Evolutionary conservation across 92 coral and sea anemone species (phyloP), one percentile per base, ranked within the genome.

Genomic region (Paramuricea clavata): DNA sequence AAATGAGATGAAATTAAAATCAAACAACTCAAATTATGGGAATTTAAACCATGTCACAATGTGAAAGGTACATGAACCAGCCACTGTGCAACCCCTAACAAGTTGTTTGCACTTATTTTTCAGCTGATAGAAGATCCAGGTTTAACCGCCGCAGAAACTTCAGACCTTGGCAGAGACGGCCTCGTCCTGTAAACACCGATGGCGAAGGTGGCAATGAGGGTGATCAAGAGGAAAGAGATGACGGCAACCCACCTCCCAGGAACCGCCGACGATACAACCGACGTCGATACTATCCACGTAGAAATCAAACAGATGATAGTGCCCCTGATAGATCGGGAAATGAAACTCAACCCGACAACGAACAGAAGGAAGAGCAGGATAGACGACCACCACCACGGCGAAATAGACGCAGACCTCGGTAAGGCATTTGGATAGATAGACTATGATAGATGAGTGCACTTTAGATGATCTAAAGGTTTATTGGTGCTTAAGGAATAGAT

Each of bases 61-160:
- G n/a, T n/a, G n/a, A n/a, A 15, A 15, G 13, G 54, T 6, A 10
- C 54, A 12, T 47, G 54, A 9, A 17, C 57, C 13, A 7, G 33
- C 0, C 19, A 9, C n/a, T 26, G 33, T 27, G n/a, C 28, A 8
- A 12, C 3, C 28, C n/a, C n/a, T n/a, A n/a, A n/a, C n/a, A n/a
- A n/a, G n/a, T n/a, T n/a, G n/a, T n/a, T n/a, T 22, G 31, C 47
- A 7, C 19, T 0, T 42, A 39, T 0, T 44, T 44, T 57, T 12
- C 86, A 94, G 98, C 97, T 85, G 98, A 94, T 83, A 97, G 98
- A 74, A 93, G 94, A 62, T 87, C 94, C n/a, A 92, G 93, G 31
- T 88, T 78, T 35, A 81, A 42, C 86, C 59, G 75, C 47, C 91
- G 91, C 78, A 56, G 88, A 88, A 94, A 92, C 90, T 54, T 19